Base-by-base conservation (phyloP, 1,140 invertebrate species). In the Drosophila lini region DNA sequence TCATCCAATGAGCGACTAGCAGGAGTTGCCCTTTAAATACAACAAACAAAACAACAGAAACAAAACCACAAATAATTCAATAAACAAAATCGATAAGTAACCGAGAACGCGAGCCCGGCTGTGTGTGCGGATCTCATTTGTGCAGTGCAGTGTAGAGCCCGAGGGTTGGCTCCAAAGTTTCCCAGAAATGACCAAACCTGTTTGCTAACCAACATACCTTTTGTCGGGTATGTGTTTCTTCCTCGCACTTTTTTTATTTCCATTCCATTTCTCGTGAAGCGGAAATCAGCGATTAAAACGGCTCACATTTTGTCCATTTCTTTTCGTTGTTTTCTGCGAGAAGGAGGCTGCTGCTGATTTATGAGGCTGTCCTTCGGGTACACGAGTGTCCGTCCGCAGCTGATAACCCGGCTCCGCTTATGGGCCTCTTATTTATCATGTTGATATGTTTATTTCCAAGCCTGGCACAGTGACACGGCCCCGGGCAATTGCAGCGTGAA, bases 251-350 rank as follows among this genome's bases (percentile, higher is more conserved):
- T 28, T 28, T 28, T 41, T 40, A 25, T 38, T 42, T 42, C 22
- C 65, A 53, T 74, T 81, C 47, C 61, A 67, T 88, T 88, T 86
- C 82, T 81, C 48, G 48, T 67, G 83, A 89, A 86, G 71, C 83
- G 83, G 83, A 86, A 88, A 86, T 86, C 83, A 80, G 83, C 77
- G 83, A 86, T 86, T 86, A 86, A 86, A 88, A 82, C 50, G 40
- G 32, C 74, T 78, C 56, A 61, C 75, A 78, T 56, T 78, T 69
- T 78, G 56, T 70, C 44, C 32, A 55, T 45, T 62, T 62, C 36
- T 67, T 60, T 50, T 50, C 9, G 28, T 50, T 32, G 48, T 50
- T 50, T 31, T 50, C 25, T 50, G 47, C 47, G 25, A 50, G 25
- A 31, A 50, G 47, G 25, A 31, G 15, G 47, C 28, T 31, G 47